phyloP scores from a whole-genome alignment of 2,113 vertebrate species.

The Xiphophorus maculatus region DNA sequence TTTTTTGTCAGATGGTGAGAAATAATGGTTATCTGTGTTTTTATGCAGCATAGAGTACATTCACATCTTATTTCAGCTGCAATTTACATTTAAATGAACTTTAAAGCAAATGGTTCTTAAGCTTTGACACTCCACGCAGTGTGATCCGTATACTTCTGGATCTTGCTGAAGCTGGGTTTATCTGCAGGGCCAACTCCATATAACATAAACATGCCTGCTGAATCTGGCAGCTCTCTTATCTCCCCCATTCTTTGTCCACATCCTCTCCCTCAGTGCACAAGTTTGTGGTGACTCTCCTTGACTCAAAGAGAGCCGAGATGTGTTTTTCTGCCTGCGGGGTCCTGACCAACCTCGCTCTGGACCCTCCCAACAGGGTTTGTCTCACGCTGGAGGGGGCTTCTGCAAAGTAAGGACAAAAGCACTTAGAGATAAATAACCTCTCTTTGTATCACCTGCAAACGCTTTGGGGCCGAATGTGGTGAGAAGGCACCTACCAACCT shows the following conservation, averaged over 20 bases:
- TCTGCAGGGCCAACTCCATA: conserved; percentile 58
- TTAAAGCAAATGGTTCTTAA: background rate
- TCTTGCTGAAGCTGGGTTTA: conserved; percentile 52
- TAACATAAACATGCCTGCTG: conserved; percentile 47
- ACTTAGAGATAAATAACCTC: background rate
- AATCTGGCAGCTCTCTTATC: conserved; percentile 48
- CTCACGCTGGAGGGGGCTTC: conserved; percentile 84
- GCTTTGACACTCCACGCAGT: background rate
- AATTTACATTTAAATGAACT: background rate
- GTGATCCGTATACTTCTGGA: background rate
- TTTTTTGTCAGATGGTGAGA: background rate
- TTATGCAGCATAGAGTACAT: background rate
- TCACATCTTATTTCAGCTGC: background rate
- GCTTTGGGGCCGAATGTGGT: background rate
- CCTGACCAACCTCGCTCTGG: conserved; percentile 87
- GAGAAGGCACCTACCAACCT: background rate
- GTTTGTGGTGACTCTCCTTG: conserved; percentile 88
- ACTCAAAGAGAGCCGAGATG: conserved; percentile 88
- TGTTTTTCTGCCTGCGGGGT: conserved; percentile 95
- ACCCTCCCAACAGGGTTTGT: conserved; percentile 77
- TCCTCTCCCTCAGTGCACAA: conserved; percentile 82
- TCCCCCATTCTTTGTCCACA: conserved; percentile 35
- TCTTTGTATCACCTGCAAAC: background rate
- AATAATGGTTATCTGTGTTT: background rate
- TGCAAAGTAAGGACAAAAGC: conserved; percentile 84